phyloP scores from a whole-genome alignment of 2,797 vertebrate genomes.

The Pagetopsis macropterus region DNA sequence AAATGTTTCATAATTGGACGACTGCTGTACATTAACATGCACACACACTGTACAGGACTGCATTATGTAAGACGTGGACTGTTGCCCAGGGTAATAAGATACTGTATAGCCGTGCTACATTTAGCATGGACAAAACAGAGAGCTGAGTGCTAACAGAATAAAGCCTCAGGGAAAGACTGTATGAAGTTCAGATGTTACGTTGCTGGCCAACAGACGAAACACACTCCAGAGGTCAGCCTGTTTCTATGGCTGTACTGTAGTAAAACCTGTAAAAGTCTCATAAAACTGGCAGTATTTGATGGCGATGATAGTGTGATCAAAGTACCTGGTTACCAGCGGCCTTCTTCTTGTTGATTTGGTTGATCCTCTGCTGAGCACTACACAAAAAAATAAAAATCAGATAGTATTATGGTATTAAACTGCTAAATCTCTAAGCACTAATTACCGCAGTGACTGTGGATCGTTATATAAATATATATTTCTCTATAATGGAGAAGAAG shows the following conservation, averaged over 20 bases:
- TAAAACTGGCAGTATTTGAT: background rate
- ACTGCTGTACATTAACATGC: constrained; percentile 53
- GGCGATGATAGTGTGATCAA: constrained; percentile 1
- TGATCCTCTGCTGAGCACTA: constrained; percentile 97
- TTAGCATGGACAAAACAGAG: constrained; percentile 45
- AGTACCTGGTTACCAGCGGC: constrained; percentile 95
- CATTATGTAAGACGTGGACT: constrained; percentile 35
- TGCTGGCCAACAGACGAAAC: constrained; percentile 34
- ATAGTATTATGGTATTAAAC: background rate
- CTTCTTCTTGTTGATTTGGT: constrained; percentile 96
- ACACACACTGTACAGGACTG: constrained; percentile 15
- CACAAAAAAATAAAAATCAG: constrained; percentile 30
- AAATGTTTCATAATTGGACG: constrained; percentile 42
- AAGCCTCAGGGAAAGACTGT: constrained; percentile 36
- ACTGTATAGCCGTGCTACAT: constrained; percentile 51
- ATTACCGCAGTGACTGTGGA: background rate
- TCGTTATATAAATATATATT: background rate
- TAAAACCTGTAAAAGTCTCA: constrained; percentile 1
- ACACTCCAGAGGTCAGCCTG: constrained; percentile 3
- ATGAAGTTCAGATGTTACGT: constrained; percentile 49
- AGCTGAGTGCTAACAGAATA: constrained; percentile 52
- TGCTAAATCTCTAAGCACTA: background rate
- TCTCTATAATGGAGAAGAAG: background rate
- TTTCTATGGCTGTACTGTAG: constrained; percentile 13
- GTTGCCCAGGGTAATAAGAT: constrained; percentile 50